Evolutionary conservation across 2,113 vertebrate species (phyloP), one percentile per base, ranked within the genome.

Genomic region (Carlito syrichta): DNA sequence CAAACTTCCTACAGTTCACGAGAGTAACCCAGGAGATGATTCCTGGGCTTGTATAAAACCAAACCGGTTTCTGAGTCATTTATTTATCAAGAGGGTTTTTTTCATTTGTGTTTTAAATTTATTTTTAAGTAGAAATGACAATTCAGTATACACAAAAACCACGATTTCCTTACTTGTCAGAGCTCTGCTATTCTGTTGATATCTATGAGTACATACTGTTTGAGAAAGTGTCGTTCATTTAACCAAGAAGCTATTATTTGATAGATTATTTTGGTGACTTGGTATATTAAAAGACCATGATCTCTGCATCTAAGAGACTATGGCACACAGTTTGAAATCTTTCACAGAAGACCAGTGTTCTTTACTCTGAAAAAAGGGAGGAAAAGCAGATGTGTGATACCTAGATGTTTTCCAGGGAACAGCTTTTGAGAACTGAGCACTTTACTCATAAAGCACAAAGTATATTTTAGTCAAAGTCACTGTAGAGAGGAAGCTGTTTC

Each of bases 41-140:
- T 58, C 25, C n/a, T 52, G 16, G n/a, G 22, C 22, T 66, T 43
- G n/a, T 48, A 79, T 50, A 68, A 88, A 94, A 76, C 13, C 62
- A 71, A 84, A 84, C 10, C 66, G 52, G 25, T 54, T 91, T 97
- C 2, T 1, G 19, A 78, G 22, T 68, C 30, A 73, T 96, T 85
- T 92, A 40, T 23, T 86, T 45, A 40, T 69, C 30, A 74, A 74
- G 2, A 43, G 83, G 43, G 11, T 17, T 5, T 86, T 84, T 62
- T 43, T 85, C 9, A 40, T 76, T 95, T 88, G n/a, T 81, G 8
- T 52, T 93, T 86, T 50, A 35, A 78, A 74, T 45, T n/a, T 16
- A 56, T 74, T 94, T 94, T 91, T 74, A 94, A 68, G 35, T 73
- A 89, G 95, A 83, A 93, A 68, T 85, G n/a, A 3, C 9, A 74